Conservation (phyloP, 2,888 invertebrate genomes). For the Ormyrus rosae region DNA sequence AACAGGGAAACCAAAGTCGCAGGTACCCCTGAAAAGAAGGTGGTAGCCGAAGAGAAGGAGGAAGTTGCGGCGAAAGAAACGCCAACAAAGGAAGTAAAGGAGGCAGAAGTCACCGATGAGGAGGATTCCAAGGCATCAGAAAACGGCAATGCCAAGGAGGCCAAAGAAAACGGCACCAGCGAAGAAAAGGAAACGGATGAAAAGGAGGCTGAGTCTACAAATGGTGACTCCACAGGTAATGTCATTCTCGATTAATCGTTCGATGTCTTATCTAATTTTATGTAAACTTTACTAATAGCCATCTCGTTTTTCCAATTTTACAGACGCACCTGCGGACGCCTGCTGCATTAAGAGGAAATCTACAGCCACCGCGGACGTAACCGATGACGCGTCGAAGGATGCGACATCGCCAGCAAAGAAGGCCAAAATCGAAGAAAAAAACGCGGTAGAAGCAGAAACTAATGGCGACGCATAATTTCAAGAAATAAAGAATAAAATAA, state of each 20-base stretch:
- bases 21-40: conserved; percentile 76
- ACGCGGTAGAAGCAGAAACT: conserved; percentile 77
- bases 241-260: too few relatives aligned
- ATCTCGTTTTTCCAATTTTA: conserved; percentile 38
- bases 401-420: conserved; percentile 86
- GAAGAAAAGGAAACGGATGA: conserved; percentile 75
- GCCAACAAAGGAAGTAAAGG: conserved; percentile 50
- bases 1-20: conserved; percentile 52
- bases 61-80: conserved; percentile 70
- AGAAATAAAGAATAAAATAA: background rate
- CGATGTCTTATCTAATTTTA: too few relatives aligned
- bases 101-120: conserved; percentile 37
- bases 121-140: conserved; percentile 67
- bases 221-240: conserved; percentile 75
- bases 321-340: conserved; percentile 71
- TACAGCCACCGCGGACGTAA: conserved; percentile 72
- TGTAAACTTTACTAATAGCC: background rate
- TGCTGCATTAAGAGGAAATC: conserved; percentile 85
- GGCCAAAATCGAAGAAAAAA: conserved; percentile 82
- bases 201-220: conserved; percentile 71
- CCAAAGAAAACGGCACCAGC: conserved; percentile 75
- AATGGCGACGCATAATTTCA: conserved; percentile 75
- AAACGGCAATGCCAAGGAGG: conserved; percentile 71
- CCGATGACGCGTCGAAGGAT: conserved; percentile 76
- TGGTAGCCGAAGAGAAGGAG: conserved; percentile 76